Conservation (phyloP, 2,888 invertebrate genomes). For the Paralinhomoeus sp. region DNA sequence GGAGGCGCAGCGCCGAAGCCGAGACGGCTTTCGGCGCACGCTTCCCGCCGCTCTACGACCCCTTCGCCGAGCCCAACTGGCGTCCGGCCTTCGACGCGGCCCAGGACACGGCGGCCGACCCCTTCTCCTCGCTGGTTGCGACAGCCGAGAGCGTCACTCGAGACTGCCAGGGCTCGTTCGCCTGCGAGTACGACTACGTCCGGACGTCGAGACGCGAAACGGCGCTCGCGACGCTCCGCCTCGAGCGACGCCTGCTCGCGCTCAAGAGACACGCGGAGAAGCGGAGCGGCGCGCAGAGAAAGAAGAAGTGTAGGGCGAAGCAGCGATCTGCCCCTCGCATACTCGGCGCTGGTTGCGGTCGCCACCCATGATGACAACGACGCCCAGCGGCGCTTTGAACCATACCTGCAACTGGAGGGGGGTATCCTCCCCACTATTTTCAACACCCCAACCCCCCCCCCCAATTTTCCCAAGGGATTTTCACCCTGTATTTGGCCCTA, state of each 20-base stretch:
- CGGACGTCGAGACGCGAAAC: constrained; percentile 14
- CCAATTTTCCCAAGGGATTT: too few relatives aligned
- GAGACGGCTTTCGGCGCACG: constrained; percentile 3
- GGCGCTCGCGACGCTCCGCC: constrained; percentile 12
- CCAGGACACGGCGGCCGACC: background rate
- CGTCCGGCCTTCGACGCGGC: background rate
- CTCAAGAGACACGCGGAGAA: constrained; percentile 1
- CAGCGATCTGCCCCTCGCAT: too few relatives aligned
- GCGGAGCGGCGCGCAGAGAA: too few relatives aligned
- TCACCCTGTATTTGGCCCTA: too few relatives aligned
- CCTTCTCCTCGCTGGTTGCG: background rate
- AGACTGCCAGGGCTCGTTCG: constrained; percentile 8
- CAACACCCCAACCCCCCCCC: too few relatives aligned
- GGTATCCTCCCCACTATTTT: too few relatives aligned
- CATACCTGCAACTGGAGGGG: too few relatives aligned
- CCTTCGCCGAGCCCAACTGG: background rate
- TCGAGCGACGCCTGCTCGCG: constrained; percentile 4
- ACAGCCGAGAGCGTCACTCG: background rate
- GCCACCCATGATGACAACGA: too few relatives aligned
- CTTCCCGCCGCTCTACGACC: constrained; percentile 4
- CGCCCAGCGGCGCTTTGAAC: too few relatives aligned
- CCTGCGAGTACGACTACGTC: constrained; percentile 14
- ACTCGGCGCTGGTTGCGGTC: too few relatives aligned
- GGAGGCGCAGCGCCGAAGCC: constrained; percentile 2
- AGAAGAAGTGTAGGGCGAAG: too few relatives aligned